Base-by-base conservation (phyloP, 2,113 vertebrate species). In the Pelecanoides urinatrix region DNA sequence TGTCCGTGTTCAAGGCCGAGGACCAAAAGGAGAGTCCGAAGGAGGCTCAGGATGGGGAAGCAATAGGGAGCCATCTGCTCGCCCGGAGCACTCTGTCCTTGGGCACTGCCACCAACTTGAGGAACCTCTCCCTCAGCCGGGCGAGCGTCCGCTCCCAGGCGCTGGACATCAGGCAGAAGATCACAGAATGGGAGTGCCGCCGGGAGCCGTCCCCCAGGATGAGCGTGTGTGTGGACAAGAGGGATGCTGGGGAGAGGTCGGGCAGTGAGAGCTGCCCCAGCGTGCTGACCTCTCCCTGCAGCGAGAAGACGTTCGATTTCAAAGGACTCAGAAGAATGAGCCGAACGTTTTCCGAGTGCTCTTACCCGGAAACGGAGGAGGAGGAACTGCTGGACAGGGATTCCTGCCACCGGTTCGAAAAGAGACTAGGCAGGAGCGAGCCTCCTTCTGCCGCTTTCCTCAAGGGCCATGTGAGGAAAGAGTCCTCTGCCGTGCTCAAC, bases 161-260 rank as follows among this genome's bases (percentile, higher is more conserved):
- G 0, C 94, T 98, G 86, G 98, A 99, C 86, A 99, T 99, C 97
- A 98, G 98, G 95, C 99, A 99, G 98, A 99, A 99, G 98, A 99
- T 99, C 97, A 99, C 99, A 87, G 98, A 99, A 99, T 99, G 99
- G 99, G 99, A 99, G 95, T 99, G 99, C 97, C 98, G 99, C 84
- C 98, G 97, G 86, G 99, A 98, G 89, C 75, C 95, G 52, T 97
- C 98, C 30, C 98, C 99, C 98, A 99, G 98, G 96, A 99, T 98
- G 97, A 99, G 98, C 70, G n/a, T 98, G 34, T 99, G 98, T 56
- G 89, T 98, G 93, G 99, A 99, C 95, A 99, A 99, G 97, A 98
- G 98, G 95, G 98, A 98, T 67, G 97, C 98, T 53, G 98, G 98
- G 50, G 98, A 99, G 79, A 97, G 98, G 58, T 98, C 97, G 0